These are phyloP conservation scores for Papilio demoleus DNA, from an alignment of 2,888 invertebrate species.

Conservation along the genomic window DNA sequence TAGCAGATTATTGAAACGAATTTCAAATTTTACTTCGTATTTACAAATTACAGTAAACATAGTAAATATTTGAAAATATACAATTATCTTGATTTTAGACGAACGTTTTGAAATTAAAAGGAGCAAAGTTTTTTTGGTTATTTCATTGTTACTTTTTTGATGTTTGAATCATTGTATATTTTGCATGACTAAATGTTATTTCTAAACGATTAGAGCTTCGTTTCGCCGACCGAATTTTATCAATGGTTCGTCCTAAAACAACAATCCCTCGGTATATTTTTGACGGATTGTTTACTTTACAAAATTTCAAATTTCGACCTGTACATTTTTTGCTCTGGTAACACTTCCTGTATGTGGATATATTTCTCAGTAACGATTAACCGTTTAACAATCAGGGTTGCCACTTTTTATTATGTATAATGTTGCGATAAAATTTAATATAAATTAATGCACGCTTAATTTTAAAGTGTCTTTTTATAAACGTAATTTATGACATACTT, in stretches of 20 bases:
- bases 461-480: too few relatives aligned
- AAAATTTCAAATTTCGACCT: conserved; percentile 32
- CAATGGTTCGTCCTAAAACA: conserved; percentile 40
- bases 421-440: background rate
- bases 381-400: conserved; percentile 30
- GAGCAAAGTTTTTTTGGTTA: background rate
- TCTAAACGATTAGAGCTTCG: background rate
- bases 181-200: conserved; percentile 9
- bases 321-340: conserved; percentile 27
- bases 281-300: conserved; percentile 33
- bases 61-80: too few relatives aligned
- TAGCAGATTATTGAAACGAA: too few relatives aligned
- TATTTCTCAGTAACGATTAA: conserved; percentile 33
- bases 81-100: background rate
- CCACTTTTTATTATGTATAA: background rate
- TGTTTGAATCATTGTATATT: background rate
- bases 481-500: too few relatives aligned
- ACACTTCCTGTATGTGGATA: conserved; percentile 34
- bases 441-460: background rate
- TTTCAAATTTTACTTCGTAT: too few relatives aligned
- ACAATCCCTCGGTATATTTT: conserved; percentile 16
- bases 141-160: background rate
- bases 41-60: too few relatives aligned
- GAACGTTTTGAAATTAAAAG: background rate
- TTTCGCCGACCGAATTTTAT: conserved; percentile 23